These are phyloP conservation scores for Agonopterix arenella DNA, from an alignment of 2,888 invertebrate species.

Conservation along the genomic window DNA sequence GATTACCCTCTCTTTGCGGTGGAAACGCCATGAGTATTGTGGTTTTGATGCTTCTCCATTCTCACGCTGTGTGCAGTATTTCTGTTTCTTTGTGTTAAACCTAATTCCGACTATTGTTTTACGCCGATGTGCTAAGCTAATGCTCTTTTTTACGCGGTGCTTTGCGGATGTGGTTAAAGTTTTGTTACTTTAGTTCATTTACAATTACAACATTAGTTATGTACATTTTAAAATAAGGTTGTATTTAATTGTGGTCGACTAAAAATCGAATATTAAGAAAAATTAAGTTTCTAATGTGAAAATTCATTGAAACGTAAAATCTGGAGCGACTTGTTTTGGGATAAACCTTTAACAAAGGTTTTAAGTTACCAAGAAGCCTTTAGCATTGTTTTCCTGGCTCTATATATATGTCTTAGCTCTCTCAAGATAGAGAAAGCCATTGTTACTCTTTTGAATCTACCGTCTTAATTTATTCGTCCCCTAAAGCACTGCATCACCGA, in stretches of 20 bases:
- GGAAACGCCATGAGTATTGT: conserved; percentile 67
- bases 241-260: too few species aligned
- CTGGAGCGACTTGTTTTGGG: too few species aligned
- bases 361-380: too few species aligned
- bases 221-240: too few species aligned
- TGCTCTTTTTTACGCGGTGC: conserved; percentile 8
- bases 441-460: conserved; percentile 43
- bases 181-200: too few species aligned
- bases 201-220: too few species aligned
- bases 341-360: too few species aligned
- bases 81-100: conserved; percentile 35
- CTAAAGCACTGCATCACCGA: conserved; percentile 73
- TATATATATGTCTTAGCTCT: too few species aligned
- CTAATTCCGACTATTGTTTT: conserved; percentile 43
- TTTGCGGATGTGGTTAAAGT: not conserved
- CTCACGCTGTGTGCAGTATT: conserved; percentile 52
- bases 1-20: conserved; percentile 71
- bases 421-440: conserved; percentile 15
- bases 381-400: not conserved
- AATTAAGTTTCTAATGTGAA: too few species aligned
- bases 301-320: too few species aligned
- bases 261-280: too few species aligned
- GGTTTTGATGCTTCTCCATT: conserved; percentile 69
- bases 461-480: conserved; percentile 71
- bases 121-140: conserved; percentile 18